phyloP scores from a whole-genome alignment of 2,113 vertebrate species.

The Onychostruthus taczanowskii region DNA sequence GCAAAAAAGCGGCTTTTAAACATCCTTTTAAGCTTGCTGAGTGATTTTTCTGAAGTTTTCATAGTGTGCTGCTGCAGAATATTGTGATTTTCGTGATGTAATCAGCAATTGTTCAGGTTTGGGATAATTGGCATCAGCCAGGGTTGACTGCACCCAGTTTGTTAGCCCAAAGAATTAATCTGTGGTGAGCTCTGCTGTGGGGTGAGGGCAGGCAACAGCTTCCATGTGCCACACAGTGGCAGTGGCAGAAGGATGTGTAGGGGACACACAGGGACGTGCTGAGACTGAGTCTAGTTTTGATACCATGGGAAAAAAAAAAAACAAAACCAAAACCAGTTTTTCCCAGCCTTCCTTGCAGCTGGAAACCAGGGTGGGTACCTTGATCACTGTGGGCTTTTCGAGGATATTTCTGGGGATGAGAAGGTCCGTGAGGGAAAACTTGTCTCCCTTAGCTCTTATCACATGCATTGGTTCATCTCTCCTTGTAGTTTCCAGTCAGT shows the following conservation, averaged over 20 bases:
- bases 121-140: too few relatives aligned
- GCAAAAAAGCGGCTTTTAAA: not conserved
- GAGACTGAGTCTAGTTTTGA: not conserved
- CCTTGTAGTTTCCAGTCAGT: not conserved
- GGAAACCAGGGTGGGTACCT: not conserved
- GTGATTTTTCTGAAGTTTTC: not conserved
- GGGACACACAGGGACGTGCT: fast-evolving
- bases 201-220: not conserved
- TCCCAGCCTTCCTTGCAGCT: not conserved
- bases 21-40: not conserved
- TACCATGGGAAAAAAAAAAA: fast-evolving
- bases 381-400: not conserved
- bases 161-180: fast-evolving
- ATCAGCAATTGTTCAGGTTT: not conserved
- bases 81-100: not conserved
- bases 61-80: not conserved
- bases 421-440: not conserved
- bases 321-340: not conserved
- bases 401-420: not conserved
- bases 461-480: not conserved
- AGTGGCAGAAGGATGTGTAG: not conserved
- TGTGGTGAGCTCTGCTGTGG: not conserved
- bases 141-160: fast-evolving
- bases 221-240: too few relatives aligned
- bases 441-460: not conserved